Evolutionary conservation across 2,797 vertebrate genomes (phyloP).

Genomic region (Callimico goeldii): DNA sequence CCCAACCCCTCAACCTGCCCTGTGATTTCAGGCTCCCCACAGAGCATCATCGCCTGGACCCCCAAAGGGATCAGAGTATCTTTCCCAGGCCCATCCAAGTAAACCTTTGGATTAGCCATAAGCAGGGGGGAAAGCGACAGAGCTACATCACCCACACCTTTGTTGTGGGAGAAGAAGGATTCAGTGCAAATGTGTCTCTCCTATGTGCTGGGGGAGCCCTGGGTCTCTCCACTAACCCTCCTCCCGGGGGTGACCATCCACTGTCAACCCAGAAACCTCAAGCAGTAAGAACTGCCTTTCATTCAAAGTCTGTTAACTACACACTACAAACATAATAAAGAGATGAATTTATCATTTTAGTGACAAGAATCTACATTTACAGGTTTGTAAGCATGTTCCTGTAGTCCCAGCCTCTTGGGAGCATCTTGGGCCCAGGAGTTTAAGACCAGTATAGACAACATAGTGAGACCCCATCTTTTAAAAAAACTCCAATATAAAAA

Average conservation of each 20-base stretch:
- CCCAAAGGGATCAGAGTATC: rapidly evolving
- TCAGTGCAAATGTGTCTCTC: rapidly evolving
- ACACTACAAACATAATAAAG: not conserved
- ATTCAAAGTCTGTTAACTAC: not conserved
- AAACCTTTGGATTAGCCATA: not conserved
- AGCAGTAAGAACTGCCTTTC: not conserved
- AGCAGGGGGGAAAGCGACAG: no score
- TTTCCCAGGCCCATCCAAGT: not conserved
- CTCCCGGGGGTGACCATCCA: not conserved
- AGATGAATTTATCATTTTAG: not conserved
- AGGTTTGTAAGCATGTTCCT: not conserved
- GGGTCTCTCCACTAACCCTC: not conserved
- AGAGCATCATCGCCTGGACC: rapidly evolving
- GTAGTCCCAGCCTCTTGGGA: not conserved
- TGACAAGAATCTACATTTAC: not conserved
- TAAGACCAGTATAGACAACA: not conserved
- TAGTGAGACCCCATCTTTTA: not conserved
- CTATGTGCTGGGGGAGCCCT: not conserved
- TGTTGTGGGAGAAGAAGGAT: not conserved
- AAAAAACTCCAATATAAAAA: not conserved
- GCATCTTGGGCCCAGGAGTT: not conserved
- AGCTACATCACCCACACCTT: not conserved
- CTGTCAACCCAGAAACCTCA: not conserved
- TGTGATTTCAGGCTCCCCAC: not conserved
- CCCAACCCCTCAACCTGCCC: not conserved